phyloP scores from a whole-genome alignment of 2,888 invertebrate genomes.

The Helicoverpa assulta region DNA sequence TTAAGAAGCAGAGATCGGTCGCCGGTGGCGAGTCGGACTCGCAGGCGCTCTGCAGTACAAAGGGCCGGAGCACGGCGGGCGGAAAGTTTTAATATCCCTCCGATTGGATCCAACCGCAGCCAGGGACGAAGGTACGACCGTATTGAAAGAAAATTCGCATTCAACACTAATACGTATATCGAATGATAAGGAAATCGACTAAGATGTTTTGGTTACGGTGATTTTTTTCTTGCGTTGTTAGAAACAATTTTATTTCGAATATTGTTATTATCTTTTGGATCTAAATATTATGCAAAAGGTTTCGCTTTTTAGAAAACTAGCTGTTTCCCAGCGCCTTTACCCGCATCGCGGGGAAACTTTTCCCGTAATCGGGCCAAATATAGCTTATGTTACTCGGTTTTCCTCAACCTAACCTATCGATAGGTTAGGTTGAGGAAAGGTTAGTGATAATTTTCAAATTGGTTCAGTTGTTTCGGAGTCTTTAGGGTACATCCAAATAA shows the following conservation, averaged over 20 bases:
- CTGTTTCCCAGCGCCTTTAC: too few species aligned
- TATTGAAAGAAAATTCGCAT: slow-evolving; percentile 80
- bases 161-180: slow-evolving; percentile 83
- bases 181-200: slow-evolving; percentile 80
- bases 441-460: too few species aligned
- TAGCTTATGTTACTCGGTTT: too few species aligned
- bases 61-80: slow-evolving; percentile 78
- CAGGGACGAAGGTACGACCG: slow-evolving; percentile 75
- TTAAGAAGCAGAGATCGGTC: slow-evolving; percentile 72
- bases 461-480: too few species aligned
- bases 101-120: slow-evolving; percentile 87
- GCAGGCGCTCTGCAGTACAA: slow-evolving; percentile 77
- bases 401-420: too few species aligned
- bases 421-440: too few species aligned
- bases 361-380: too few species aligned
- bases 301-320: too few species aligned
- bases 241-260: slow-evolving; percentile 34
- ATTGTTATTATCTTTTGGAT: slow-evolving; percentile 8
- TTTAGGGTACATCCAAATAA: too few species aligned
- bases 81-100: slow-evolving; percentile 89
- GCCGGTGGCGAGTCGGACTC: slow-evolving; percentile 57
- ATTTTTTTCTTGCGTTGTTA: slow-evolving; percentile 30
- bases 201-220: slow-evolving; percentile 57
- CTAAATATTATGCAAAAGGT: neutral
- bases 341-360: too few species aligned